Conservation (phyloP, 2,797 vertebrate species). For the Lepilemur septentrionalis region DNA sequence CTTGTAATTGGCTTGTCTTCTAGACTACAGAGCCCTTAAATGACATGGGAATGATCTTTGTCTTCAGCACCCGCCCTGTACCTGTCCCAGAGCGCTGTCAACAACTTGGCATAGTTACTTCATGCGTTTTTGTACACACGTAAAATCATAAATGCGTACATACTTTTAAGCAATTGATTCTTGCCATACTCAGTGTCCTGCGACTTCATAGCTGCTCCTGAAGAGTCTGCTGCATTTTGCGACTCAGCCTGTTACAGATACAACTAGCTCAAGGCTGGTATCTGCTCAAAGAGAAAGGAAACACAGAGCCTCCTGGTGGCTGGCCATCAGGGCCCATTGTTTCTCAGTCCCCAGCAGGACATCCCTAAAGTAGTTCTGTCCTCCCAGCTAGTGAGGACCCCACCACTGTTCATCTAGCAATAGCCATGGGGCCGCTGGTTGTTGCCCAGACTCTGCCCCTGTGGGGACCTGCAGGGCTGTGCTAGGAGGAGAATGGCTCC, state of each 20-base stretch:
- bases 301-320: slow-evolving; percentile 3
- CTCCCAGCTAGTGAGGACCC: neutral
- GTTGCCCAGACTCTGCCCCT: neutral
- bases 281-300: slow-evolving; percentile 24
- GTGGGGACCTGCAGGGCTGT: neutral
- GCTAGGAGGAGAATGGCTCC: neutral
- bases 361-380: neutral
- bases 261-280: neutral
- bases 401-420: neutral
- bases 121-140: neutral
- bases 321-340: neutral
- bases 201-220: neutral
- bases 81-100: neutral
- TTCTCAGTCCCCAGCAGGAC: neutral
- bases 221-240: neutral
- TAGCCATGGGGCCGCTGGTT: neutral
- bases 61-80: neutral
- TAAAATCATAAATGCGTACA: neutral
- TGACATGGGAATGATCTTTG: neutral
- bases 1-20: neutral
- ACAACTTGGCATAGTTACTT: neutral
- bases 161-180: neutral
- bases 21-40: neutral
- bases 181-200: neutral
- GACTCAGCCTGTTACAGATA: neutral